Percentiles rank a stretch among this genome's conserved stretches.
Conservation (phyloP, 2,888 invertebrate species). For the Magallana nippona region DNA sequence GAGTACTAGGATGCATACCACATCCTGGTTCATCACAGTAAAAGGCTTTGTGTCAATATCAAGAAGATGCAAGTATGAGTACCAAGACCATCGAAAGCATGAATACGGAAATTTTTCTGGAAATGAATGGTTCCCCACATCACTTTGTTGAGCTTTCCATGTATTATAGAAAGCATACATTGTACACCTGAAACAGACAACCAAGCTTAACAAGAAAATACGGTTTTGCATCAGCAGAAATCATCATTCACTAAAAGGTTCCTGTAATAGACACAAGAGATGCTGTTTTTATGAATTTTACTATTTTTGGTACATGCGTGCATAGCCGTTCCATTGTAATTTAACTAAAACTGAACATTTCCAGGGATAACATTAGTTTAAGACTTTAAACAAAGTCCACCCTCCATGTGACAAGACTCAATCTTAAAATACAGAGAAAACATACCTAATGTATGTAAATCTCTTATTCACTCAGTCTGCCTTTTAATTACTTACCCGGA, state of each 20-base stretch:
- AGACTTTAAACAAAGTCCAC: too few species aligned
- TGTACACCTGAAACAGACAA: constrained; percentile 1
- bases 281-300: too few species aligned
- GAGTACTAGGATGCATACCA: background rate
- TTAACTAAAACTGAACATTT: too few species aligned
- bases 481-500: background rate
- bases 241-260: background rate
- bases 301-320: too few species aligned
- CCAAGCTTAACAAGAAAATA: background rate
- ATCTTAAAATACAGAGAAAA: too few species aligned
- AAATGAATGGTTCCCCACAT: background rate
- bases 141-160: background rate
- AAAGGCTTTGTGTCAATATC: background rate
- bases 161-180: background rate
- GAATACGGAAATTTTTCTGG: background rate
- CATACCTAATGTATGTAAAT: too few species aligned
- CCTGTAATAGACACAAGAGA: too few species aligned
- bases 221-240: too few species aligned
- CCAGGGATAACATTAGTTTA: too few species aligned
- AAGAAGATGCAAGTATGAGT: background rate
- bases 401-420: too few species aligned
- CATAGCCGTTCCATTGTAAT: too few species aligned
- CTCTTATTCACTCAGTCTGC: too few species aligned
- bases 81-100: constrained; percentile 2
- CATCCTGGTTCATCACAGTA: background rate